Conservation (phyloP, 2,797 vertebrate species). For the Danionella dracula region DNA sequence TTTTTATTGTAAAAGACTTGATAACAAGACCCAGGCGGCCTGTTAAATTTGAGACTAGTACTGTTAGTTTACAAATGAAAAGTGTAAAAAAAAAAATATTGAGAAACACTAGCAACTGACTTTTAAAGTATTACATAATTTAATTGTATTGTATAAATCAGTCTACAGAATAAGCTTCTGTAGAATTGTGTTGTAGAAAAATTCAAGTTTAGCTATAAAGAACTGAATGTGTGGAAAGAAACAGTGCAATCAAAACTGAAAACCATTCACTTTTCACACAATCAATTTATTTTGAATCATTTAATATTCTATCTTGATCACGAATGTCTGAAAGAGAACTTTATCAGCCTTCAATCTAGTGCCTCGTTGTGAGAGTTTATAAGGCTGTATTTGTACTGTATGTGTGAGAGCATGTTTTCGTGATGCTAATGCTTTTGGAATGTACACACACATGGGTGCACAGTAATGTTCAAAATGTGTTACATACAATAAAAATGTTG, state of each 20-base stretch:
- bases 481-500: slow-evolving; percentile 68
- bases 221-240: background rate
- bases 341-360: slow-evolving; percentile 34
- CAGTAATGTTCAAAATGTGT: slow-evolving; percentile 66
- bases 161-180: too few species aligned
- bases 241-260: background rate
- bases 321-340: background rate
- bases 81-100: too few species aligned
- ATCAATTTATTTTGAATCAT: slow-evolving; percentile 28
- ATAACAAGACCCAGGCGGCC: slow-evolving; percentile 56
- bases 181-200: too few species aligned
- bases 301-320: background rate
- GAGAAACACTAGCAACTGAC: too few species aligned
- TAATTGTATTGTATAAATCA: too few species aligned
- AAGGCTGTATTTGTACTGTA: slow-evolving; percentile 37
- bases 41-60: slow-evolving; percentile 25
- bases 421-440: slow-evolving; percentile 56
- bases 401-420: slow-evolving; percentile 43
- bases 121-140: too few species aligned
- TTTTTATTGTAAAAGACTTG: slow-evolving; percentile 6
- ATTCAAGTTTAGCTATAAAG: too few species aligned
- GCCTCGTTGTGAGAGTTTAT: slow-evolving; percentile 44
- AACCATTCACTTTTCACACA: background rate
- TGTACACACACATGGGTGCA: slow-evolving; percentile 67
- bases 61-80: too few species aligned